phyloP scores from a whole-genome alignment of 2,113 vertebrate species.

The Sminthopsis crassicaudata region DNA sequence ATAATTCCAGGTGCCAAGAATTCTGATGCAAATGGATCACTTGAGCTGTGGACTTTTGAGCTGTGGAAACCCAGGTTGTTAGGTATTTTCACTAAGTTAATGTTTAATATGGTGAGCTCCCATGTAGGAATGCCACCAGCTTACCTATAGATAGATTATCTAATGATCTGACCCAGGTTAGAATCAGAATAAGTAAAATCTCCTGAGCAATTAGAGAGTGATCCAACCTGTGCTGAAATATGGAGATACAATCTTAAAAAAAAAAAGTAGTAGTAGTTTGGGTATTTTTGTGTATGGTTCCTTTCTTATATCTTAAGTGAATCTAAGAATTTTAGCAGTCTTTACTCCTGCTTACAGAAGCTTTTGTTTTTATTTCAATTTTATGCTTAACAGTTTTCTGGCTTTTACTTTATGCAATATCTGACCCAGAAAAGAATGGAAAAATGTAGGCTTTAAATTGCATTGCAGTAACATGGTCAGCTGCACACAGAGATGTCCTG shows the following conservation, averaged over 20 bases:
- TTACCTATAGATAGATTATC: neutral
- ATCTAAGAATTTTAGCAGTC: slow-evolving; percentile 20
- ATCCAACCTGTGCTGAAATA: neutral
- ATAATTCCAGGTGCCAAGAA: neutral
- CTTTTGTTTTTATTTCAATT: neutral
- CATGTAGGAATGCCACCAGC: neutral
- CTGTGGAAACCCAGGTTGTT: neutral
- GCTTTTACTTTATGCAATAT: slow-evolving; percentile 16
- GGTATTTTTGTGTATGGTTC: neutral
- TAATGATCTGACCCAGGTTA: neutral
- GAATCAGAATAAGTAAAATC: neutral
- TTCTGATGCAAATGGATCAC: neutral
- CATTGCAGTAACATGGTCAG: neutral
- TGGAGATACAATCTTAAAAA: neutral
- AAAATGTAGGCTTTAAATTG: neutral
- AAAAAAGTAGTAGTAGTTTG: neutral
- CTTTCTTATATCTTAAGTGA: neutral
- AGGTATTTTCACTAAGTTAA: neutral
- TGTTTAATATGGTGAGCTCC: neutral
- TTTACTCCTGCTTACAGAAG: neutral
- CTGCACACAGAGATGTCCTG: neutral
- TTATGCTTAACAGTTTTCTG: neutral
- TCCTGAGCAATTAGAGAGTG: neutral
- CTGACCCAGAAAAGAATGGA: slow-evolving; percentile 11
- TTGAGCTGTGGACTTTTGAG: neutral